Evolutionary conservation across 2,113 vertebrate genomes (phyloP), one percentile per base, ranked within the genome.

Genomic region (Tonatia bakeri): DNA sequence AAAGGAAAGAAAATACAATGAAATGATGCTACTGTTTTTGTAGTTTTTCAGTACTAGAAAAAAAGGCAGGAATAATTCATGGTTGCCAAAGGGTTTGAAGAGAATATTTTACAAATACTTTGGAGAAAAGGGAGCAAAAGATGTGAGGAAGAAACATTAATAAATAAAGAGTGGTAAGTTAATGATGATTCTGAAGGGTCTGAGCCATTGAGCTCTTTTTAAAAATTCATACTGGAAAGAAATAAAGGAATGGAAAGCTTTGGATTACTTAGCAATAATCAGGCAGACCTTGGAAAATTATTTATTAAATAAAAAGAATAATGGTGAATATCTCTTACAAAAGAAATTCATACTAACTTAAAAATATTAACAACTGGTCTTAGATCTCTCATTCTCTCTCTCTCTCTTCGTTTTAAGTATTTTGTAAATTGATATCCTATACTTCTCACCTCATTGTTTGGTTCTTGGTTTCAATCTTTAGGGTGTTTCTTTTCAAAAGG

Each of bases 41-140:
- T 94, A 43, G 40, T 43, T 81, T 81, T 94, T 79, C 86, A 80
- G 13, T 91, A 70, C 4, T 59, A 43, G 24, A 61, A 76, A 52
- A 91, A 92, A 93, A 87, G 36, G 17, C n/a, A 96, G 88, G 64
- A 97, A 97, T 97, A 97, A 97, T 96, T 96, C 59, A 94, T 97
- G 45, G 83, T 95, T 95, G 93, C 93, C 89, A 93, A 96, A 93
- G 65, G 75, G 70, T 76, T 93, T 96, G 36, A 96, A 94, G 52
- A 95, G 83, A 96, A 96, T 82, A 96, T 87, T 97, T 96, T 95
- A 95, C 96, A 97, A 96, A 96, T 94, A 85, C 52, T 96, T 96
- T 92, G 72, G 93, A 95, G 89, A 80, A 93, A 97, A 95, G 75
- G 56, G 79, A 97, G 28, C 52, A 67, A 16, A 38, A 77, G 61